Percentiles rank a stretch among this genome's conserved stretches.
Conservation (phyloP, 2,888 invertebrate genomes). For the Eilema sororculum region DNA sequence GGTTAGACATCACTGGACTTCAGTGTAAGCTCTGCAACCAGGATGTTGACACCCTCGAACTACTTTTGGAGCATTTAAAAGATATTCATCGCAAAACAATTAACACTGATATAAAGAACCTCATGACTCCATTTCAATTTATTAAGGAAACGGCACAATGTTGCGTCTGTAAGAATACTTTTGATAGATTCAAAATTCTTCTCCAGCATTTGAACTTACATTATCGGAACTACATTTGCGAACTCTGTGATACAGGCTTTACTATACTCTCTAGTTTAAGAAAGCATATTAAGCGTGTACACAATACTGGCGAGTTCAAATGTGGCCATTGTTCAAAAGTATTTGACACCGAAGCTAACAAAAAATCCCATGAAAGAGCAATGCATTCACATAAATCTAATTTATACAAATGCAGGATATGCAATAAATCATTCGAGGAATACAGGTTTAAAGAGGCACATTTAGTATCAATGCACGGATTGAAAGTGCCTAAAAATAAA, state of each 20-base stretch:
- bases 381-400: neutral
- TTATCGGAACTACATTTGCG: constrained; percentile 64
- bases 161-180: constrained; percentile 32
- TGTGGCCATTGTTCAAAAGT: constrained; percentile 1
- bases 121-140: constrained; percentile 41
- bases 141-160: constrained; percentile 30
- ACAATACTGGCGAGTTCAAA: neutral
- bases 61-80: constrained; percentile 32
- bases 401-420: constrained; percentile 56
- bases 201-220: constrained; percentile 40
- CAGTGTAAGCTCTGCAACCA: constrained; percentile 27
- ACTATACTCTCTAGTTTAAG: constrained; percentile 54
- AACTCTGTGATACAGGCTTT: constrained; percentile 64
- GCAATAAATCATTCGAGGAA: constrained; percentile 39
- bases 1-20: constrained; percentile 55
- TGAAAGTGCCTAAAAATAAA: constrained; percentile 46
- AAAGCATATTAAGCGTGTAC: neutral
- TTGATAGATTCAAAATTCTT: constrained; percentile 31
- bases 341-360: constrained; percentile 1
- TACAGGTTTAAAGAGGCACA: constrained; percentile 57
- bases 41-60: constrained; percentile 27
- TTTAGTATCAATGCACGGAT: constrained; percentile 59
- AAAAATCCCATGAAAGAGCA: constrained; percentile 5
- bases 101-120: constrained; percentile 40
- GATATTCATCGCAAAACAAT: constrained; percentile 27